Evolutionary conservation across 2,888 invertebrate genomes (phyloP).

Genomic region (Erannis defoliaria): DNA sequence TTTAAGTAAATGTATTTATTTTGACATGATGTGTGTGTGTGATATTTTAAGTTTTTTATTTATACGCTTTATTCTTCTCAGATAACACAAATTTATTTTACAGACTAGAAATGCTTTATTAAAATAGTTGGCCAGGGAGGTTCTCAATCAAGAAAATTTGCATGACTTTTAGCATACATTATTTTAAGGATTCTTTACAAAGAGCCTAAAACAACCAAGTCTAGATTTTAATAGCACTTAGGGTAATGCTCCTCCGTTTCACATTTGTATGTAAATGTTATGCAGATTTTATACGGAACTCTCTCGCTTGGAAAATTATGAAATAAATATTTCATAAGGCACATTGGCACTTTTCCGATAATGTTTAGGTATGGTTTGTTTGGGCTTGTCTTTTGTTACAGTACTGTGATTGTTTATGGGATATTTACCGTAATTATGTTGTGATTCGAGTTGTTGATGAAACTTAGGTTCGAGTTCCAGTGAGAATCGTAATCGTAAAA

Average conservation of each 20-base stretch:
- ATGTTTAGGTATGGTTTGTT: slow-evolving; percentile 5
- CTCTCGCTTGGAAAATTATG: slow-evolving; percentile 39
- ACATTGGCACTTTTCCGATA: slow-evolving; percentile 9
- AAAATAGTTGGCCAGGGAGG: too few relatives aligned
- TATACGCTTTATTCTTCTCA: too few relatives aligned
- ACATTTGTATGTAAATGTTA: slow-evolving; percentile 40
- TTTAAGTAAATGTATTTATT: too few relatives aligned
- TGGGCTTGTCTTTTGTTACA: background rate
- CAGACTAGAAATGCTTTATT: too few relatives aligned
- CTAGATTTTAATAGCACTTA: slow-evolving; percentile 22
- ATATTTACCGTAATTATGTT: background rate
- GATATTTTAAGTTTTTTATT: too few relatives aligned
- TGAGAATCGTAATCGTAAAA: too few relatives aligned
- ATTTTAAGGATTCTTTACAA: slow-evolving; percentile 19
- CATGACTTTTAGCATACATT: background rate
- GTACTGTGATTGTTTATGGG: too few relatives aligned
- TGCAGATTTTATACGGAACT: slow-evolving; percentile 46
- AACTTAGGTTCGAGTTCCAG: too few relatives aligned
- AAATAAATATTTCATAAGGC: slow-evolving; percentile 38
- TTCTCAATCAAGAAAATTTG: background rate
- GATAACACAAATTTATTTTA: too few relatives aligned
- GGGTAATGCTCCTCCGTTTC: slow-evolving; percentile 1
- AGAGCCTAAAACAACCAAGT: slow-evolving; percentile 29
- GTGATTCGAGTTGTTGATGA: too few relatives aligned
- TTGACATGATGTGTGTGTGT: too few relatives aligned